Percentiles rank a stretch among this genome's conserved stretches.
Conservation (phyloP, 1,140 invertebrate species). For the Saccostrea echinata region DNA sequence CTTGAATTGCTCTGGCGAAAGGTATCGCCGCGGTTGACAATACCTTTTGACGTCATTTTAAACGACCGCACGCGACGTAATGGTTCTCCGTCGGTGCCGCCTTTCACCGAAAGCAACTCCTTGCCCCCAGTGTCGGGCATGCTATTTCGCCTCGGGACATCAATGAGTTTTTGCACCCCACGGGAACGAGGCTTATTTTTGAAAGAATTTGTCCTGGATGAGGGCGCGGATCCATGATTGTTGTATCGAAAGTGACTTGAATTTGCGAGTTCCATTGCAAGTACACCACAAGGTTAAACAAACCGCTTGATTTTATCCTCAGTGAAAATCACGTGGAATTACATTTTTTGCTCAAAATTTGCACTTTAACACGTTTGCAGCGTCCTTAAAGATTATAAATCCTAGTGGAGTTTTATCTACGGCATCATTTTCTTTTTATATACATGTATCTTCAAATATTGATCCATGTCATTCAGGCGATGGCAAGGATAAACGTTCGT, state of each 20-base stretch:
- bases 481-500: background rate
- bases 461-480: background rate
- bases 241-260: background rate
- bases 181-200: conserved; percentile 51
- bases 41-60: conserved; percentile 90
- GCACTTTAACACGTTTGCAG: background rate
- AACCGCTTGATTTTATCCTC: background rate
- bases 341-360: background rate
- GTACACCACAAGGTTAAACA: background rate
- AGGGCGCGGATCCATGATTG: conserved; percentile 52
- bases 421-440: conserved; percentile 32
- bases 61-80: conserved; percentile 88
- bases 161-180: conserved; percentile 51
- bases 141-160: conserved; percentile 63
- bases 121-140: conserved; percentile 55
- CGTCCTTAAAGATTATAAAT: background rate
- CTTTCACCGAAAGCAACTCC: background rate
- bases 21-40: conserved; percentile 95
- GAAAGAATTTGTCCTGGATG: conserved; percentile 61
- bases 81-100: conserved; percentile 9
- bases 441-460: conserved; percentile 17
- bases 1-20: conserved; percentile 85
- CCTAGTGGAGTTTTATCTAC: background rate
- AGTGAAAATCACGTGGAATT: background rate
- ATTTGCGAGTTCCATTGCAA: conserved; percentile 6